These are phyloP conservation scores for Emys orbicularis DNA, from an alignment of 2,797 vertebrate genomes.

Conservation along the genomic window DNA sequence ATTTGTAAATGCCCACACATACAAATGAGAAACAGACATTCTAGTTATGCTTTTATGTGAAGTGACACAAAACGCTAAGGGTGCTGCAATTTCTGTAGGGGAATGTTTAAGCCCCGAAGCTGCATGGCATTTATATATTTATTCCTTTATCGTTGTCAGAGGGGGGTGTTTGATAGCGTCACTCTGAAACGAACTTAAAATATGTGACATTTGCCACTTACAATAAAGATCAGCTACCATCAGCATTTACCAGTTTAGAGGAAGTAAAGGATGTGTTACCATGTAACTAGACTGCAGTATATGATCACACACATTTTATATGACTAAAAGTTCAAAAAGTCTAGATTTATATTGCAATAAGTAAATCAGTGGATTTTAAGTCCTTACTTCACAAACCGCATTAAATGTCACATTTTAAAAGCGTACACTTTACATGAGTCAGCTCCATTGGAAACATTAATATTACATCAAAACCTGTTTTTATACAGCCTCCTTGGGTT, in stretches of 20 bases:
- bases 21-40: not conserved
- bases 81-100: not conserved
- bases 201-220: not conserved
- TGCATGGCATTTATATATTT: not conserved
- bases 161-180: slow-evolving; percentile 17
- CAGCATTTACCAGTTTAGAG: not conserved
- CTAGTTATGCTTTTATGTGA: not conserved
- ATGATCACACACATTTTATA: not conserved
- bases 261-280: fast-evolving
- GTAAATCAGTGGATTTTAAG: not conserved
- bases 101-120: not conserved
- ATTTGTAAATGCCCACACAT: not conserved
- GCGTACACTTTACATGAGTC: not conserved
- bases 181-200: slow-evolving; percentile 7
- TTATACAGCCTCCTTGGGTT: not conserved
- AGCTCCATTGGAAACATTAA: not conserved
- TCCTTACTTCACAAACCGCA: not conserved
- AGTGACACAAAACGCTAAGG: not conserved
- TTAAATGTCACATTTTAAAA: not conserved
- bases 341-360: not conserved
- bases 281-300: not conserved
- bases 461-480: not conserved
- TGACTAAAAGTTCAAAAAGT: not conserved
- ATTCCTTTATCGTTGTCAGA: not conserved
- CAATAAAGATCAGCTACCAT: not conserved